Conservation (phyloP, 2,113 vertebrate species). For the Mormyrus lacerda region DNA sequence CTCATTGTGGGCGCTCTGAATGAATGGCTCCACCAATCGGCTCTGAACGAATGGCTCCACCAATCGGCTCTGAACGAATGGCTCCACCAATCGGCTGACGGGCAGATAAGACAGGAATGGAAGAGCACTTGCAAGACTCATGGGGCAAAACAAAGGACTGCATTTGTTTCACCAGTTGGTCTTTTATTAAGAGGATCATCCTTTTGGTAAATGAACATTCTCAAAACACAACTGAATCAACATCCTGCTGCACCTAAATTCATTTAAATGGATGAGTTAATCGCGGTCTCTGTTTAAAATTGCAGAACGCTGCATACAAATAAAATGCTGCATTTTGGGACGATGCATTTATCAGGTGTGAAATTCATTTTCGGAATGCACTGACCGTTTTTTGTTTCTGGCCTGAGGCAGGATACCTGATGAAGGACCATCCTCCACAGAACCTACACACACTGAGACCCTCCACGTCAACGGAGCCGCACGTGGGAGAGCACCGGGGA, state of each 20-base stretch:
- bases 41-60: not conserved
- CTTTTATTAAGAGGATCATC: not conserved
- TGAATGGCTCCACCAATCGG: not conserved
- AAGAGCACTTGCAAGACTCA: not conserved
- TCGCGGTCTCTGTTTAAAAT: not conserved
- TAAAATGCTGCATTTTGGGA: not conserved
- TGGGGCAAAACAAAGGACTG: not conserved
- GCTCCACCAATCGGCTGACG: not conserved
- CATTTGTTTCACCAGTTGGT: not conserved
- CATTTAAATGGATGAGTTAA: not conserved
- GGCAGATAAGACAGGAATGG: not conserved
- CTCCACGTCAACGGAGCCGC: not conserved
- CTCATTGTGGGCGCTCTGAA: not conserved
- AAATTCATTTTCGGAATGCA: not conserved
- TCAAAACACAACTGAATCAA: not conserved
- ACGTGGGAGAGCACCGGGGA: not conserved
- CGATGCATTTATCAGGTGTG: not conserved
- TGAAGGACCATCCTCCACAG: not conserved
- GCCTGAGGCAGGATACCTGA: not conserved
- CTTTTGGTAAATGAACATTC: not conserved
- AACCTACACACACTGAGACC: not conserved
- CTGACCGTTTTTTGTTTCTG: not conserved
- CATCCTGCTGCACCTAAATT: not conserved
- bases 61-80: slow-evolving; percentile 3
- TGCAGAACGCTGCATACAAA: not conserved